phyloP scores from a whole-genome alignment of 2,888 invertebrate genomes.

The Criorhina ranunculi region DNA sequence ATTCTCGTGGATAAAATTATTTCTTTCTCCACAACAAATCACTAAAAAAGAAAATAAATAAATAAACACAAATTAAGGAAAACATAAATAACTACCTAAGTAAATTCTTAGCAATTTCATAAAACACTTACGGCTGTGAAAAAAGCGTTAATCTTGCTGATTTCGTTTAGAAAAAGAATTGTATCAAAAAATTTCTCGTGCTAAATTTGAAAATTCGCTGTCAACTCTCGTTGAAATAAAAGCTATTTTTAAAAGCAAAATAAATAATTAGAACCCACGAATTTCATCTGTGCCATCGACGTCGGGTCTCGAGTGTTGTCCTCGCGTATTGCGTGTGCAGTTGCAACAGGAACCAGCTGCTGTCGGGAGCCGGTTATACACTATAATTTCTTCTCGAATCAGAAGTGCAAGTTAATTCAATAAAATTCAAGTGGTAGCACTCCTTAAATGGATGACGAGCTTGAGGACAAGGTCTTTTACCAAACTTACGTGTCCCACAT shows the following conservation, averaged over 20 bases:
- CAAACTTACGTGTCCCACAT: slow-evolving; percentile 94
- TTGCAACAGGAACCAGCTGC: neutral
- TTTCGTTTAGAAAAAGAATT: slow-evolving; percentile 1
- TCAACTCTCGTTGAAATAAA: slow-evolving; percentile 13
- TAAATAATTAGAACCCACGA: slow-evolving; percentile 19
- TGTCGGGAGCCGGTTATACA: slow-evolving; percentile 18
- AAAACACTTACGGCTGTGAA: slow-evolving; percentile 9
- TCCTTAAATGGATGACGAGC: slow-evolving; percentile 93
- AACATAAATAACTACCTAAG: neutral
- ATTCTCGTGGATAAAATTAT: neutral
- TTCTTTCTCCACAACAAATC: slow-evolving; percentile 4
- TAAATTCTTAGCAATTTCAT: neutral
- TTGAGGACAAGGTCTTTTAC: slow-evolving; percentile 94
- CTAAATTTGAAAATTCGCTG: slow-evolving; percentile 21
- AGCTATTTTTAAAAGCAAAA: slow-evolving; percentile 56
- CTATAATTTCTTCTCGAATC: neutral
- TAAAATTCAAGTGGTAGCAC: slow-evolving; percentile 33
- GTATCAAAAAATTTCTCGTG: neutral
- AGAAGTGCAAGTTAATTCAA: slow-evolving; percentile 17
- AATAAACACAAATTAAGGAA: neutral
- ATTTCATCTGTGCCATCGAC: slow-evolving; percentile 13
- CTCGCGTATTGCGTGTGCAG: slow-evolving; percentile 10
- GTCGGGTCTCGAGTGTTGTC: neutral
- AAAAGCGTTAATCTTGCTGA: neutral
- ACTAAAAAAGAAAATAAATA: slow-evolving; percentile 14